Percentiles rank a stretch among this genome's conserved stretches.
These are phyloP conservation scores for Philaethria dido DNA, from an alignment of 2,888 invertebrate genomes.

Conservation along the genomic window DNA sequence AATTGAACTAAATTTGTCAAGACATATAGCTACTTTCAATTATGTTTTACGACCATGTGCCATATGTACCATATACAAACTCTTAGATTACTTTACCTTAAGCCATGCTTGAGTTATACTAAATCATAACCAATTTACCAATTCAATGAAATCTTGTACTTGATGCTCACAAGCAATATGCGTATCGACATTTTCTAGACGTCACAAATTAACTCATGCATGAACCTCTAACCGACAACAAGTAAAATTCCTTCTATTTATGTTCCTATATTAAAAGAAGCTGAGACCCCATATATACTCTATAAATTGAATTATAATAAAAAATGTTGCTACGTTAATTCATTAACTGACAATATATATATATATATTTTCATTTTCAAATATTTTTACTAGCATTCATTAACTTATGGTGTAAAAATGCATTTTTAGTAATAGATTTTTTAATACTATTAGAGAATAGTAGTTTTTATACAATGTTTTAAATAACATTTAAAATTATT, in stretches of 20 bases:
- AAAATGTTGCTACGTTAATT: too few relatives aligned
- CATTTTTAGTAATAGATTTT: too few relatives aligned
- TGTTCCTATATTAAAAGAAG: background rate
- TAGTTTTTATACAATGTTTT: too few relatives aligned
- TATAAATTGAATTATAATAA: background rate
- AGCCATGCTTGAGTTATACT: background rate
- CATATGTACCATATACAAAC: background rate
- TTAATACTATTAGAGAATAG: too few relatives aligned
- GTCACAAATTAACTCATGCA: constrained; percentile 4
- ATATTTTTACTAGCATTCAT: too few relatives aligned
- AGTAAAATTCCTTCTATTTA: background rate
- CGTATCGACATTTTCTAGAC: background rate
- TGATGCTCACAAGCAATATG: background rate
- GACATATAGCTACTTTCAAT: background rate
- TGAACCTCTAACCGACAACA: constrained; percentile 10
- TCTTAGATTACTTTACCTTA: background rate
- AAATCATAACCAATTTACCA: background rate
- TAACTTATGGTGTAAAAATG: too few relatives aligned
- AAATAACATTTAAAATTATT: too few relatives aligned
- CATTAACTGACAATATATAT: too few relatives aligned
- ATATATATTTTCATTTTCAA: too few relatives aligned
- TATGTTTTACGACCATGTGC: background rate
- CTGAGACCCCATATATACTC: background rate
- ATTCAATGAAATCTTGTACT: background rate
- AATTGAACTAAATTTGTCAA: background rate